Evolutionary conservation across 2,113 vertebrate genomes (phyloP), one percentile per base, ranked within the genome.

Genomic region (Puntigrus tetrazona): DNA sequence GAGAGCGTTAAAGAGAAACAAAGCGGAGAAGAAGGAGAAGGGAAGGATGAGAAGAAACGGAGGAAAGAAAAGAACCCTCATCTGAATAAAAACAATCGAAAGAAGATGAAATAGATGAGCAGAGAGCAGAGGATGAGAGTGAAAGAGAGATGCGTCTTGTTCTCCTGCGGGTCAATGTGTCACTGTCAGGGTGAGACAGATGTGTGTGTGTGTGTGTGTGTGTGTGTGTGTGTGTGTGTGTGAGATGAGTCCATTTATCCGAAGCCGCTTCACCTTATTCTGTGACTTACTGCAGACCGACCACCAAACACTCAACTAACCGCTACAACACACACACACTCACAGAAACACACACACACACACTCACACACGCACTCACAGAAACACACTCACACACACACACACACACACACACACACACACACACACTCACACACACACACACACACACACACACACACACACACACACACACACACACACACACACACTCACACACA

Each of bases 171-270:
- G 27, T 75, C 73, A 47, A 27, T 67, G 69, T 47, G 43, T 41
- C 34, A 81, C 57, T 70, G 22, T 83, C 50, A 45, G 76, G 6
- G 65, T 36, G 65, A 59, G 3, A 61, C 25, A 61, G 57, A 13
- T 77, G 57, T 83, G 80, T 77, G 52, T 59, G 76, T 38, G 41
- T 38, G 55, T 70, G 59, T 57, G 29, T 81, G 78, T 57, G 41
- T 78, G 80, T 86, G 45, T 82, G 41, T 43, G 79, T n/a, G 22
- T 20, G 79, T 57, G 70, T 55, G 57, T 43, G 79, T 31, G 31
- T 27, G 59, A 25, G 59, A 89, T 86, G 90, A 93, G 92, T 93
- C 90, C 91, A 77, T 89, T 91, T 92, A 94, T 94, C 92, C 89
- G 82, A 87, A 45, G 83, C 76, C n/a, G 73, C 87, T 87, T 61